phyloP scores from a whole-genome alignment of 2,888 invertebrate genomes.

The Melipona beecheii region DNA sequence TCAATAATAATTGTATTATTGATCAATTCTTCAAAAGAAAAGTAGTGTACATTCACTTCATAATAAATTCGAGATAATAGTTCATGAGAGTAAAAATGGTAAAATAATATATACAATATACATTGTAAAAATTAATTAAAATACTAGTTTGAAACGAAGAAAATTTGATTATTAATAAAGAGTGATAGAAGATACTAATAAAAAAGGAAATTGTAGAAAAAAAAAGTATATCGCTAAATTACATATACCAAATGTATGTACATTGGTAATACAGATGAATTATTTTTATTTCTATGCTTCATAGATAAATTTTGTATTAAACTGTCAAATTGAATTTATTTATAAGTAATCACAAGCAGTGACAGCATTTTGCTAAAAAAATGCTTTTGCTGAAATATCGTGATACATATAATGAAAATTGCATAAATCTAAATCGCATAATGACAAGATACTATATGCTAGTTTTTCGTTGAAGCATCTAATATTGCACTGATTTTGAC shows the following conservation, averaged over 20 bases:
- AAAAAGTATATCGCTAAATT: constrained; percentile 11
- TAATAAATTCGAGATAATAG: constrained; percentile 18
- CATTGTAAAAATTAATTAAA: neutral
- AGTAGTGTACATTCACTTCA: constrained; percentile 23
- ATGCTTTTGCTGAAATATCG: constrained; percentile 15
- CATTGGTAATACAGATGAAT: constrained; percentile 6
- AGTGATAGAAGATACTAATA: neutral
- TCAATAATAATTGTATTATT: constrained; percentile 18
- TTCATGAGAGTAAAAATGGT: constrained; percentile 9
- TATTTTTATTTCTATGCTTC: constrained; percentile 22
- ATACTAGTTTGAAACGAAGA: constrained; percentile 6
- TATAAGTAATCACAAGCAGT: constrained; percentile 31
- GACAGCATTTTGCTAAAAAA: constrained; percentile 44
- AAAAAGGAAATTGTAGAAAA: neutral
- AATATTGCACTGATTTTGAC: constrained; percentile 35
- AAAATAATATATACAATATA: neutral
- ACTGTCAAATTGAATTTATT: constrained; percentile 25
- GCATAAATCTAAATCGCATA: constrained; percentile 31
- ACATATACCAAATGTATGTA: constrained; percentile 36
- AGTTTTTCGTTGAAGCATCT: constrained; percentile 46
- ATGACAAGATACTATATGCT: constrained; percentile 41
- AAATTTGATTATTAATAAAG: neutral
- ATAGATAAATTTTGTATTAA: constrained; percentile 37
- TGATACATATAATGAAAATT: constrained; percentile 40
- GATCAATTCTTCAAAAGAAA: constrained; percentile 27